phyloP scores from a whole-genome alignment of 2,797 vertebrate genomes.

The Alauda arvensis region DNA sequence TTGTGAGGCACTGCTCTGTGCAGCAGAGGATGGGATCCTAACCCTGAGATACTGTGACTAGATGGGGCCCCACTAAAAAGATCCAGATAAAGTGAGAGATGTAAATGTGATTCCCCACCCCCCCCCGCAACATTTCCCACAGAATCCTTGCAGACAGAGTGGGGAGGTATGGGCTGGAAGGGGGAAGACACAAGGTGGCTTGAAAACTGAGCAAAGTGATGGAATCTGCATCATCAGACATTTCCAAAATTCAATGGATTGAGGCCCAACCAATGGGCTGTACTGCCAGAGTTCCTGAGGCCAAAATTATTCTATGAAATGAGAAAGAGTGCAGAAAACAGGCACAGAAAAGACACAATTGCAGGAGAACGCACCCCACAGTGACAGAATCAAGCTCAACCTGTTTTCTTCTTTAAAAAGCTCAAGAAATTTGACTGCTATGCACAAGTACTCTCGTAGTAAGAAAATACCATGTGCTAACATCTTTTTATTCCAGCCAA shows the following conservation, averaged over 20 bases:
- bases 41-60: neutral
- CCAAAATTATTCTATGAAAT: constrained; percentile 55
- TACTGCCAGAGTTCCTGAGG: neutral
- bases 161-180: neutral
- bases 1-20: neutral
- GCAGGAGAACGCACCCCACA: constrained; percentile 30
- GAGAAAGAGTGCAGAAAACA: constrained; percentile 46
- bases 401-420: constrained; percentile 58
- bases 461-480: constrained; percentile 18
- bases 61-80: neutral
- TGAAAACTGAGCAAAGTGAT: neutral
- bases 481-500: constrained; percentile 33
- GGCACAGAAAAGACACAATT: constrained; percentile 29
- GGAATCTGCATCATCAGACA: neutral
- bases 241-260: neutral
- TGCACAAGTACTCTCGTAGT: constrained; percentile 37
- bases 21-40: neutral
- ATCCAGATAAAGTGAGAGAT: neutral
- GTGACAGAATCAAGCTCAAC: constrained; percentile 56
- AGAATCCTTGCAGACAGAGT: neutral
- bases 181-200: neutral
- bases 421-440: constrained; percentile 56
- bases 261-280: neutral
- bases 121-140: neutral
- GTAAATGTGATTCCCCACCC: neutral